Percentiles rank a stretch among this genome's conserved stretches.
Conservation (phyloP, 2,888 invertebrate genomes). For the Caenorhabditis uteleia region DNA sequence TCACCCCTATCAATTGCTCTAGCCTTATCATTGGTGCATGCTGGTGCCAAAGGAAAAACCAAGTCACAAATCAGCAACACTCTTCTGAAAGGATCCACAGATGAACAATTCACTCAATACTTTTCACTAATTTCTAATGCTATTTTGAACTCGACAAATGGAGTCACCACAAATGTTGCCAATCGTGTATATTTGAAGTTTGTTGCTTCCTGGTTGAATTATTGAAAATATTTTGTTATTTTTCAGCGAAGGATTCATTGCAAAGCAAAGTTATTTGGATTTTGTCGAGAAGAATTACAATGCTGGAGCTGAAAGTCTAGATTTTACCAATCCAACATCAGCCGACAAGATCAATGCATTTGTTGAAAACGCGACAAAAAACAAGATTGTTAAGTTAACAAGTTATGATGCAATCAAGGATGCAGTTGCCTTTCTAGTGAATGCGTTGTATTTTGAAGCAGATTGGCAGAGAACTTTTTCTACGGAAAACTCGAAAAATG, state of each 20-base stretch:
- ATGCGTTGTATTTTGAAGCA: conserved; percentile 38
- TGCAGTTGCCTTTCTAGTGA: conserved; percentile 28
- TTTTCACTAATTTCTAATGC: conserved; percentile 22
- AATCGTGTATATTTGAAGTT: conserved; percentile 24
- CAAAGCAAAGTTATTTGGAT: conserved; percentile 6
- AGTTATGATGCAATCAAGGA: conserved; percentile 70
- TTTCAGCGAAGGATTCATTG: conserved; percentile 8
- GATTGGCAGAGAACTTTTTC: conserved; percentile 26
- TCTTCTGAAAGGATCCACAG: conserved; percentile 37
- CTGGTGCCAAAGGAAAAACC: conserved; percentile 58
- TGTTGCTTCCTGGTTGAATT: background rate
- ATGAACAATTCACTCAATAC: background rate
- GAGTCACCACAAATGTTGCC: conserved; percentile 20
- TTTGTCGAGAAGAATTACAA: conserved; percentile 3
- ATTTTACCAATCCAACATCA: conserved; percentile 7
- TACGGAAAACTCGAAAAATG: background rate
- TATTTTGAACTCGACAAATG: conserved; percentile 9
- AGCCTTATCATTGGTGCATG: conserved; percentile 56
- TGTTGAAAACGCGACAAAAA: conserved; percentile 82
- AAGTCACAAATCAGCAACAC: conserved; percentile 43
- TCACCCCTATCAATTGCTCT: conserved; percentile 57
- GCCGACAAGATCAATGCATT: conserved; percentile 79
- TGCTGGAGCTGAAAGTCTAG: conserved; percentile 13
- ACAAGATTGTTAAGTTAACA: conserved; percentile 83
- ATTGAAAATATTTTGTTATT: background rate